Evolutionary conservation across 2,113 vertebrate genomes (phyloP), one percentile per base, ranked within the genome.

Genomic region (Oxyruncus cristatus): DNA sequence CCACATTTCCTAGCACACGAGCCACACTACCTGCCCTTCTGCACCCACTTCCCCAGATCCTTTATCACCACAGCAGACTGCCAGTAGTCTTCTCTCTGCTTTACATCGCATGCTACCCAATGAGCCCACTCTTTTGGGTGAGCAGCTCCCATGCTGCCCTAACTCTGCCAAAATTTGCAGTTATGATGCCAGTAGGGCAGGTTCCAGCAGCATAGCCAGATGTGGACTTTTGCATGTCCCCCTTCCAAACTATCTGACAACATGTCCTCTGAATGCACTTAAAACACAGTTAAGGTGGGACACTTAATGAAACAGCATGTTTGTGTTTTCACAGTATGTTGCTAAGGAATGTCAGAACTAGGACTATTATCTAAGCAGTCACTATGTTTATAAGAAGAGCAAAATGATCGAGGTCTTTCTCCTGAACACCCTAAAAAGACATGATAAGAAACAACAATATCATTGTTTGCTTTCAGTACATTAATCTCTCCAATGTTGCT

Each of bases 291-390:
- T 42, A 39, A 88, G 22, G 65, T 71, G 49, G 20, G 58, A 77
- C 0, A 1, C 17, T 76, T 65, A 82, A 46, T 71, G 42, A 46
- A 52, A 53, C 49, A 58, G 32, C 7, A 7, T 46, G 72, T 85
- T 92, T 79, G 49, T 92, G 53, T 88, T 95, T 91, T 93, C 49
- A 27, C 6, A 46, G 32, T 9, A 6, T 0, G 11, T 80, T 85
- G 77, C 95, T 90, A 94, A 78, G 86, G 37, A 74, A 87, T 72
- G 35, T 55, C 72, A 84, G 53, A 92, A 70, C 17, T 5, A 63
- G 30, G 39, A 58, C 30, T 85, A 13, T 81, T 62, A 78, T 46
- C 67, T 92, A 67, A 89, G 33, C 62, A 78, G 27, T 63, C 58
- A 62, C 18, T 42, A 5, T 79, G 42, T 65, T 89, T 86, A 81